Conservation (phyloP, 2,888 invertebrate genomes). For the Ophion ellenae region DNA sequence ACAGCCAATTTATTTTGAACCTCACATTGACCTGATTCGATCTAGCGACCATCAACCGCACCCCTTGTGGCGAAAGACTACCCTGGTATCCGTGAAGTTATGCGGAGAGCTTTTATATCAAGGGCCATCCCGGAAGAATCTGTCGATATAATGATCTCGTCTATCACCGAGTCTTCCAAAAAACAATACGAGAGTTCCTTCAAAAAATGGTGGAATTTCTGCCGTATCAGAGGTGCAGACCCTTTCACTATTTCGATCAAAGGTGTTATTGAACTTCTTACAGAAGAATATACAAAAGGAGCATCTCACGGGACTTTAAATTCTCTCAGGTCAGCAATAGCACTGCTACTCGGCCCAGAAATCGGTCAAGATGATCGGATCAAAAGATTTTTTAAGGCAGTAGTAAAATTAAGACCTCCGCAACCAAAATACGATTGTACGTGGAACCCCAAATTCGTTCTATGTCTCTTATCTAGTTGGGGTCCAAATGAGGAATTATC, state of each 20-base stretch:
- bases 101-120: constrained; percentile 65
- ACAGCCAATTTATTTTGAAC: constrained; percentile 43
- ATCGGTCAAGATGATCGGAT: neutral
- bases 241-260: neutral
- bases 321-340: constrained; percentile 17
- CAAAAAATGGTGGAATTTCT: constrained; percentile 22
- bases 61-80: constrained; percentile 48
- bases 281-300: constrained; percentile 11
- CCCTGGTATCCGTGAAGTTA: constrained; percentile 65
- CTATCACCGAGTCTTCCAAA: constrained; percentile 53
- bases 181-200: constrained; percentile 18
- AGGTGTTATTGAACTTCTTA: neutral
- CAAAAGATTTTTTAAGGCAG: constrained; percentile 41
- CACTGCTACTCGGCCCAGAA: neutral
- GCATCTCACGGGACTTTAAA: constrained; percentile 24
- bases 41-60: constrained; percentile 65
- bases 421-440: constrained; percentile 36
- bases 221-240: neutral
- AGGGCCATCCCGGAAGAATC: constrained; percentile 48
- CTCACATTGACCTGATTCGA: constrained; percentile 61
- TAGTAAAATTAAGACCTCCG: constrained; percentile 25
- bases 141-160: constrained; percentile 59
- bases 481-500: too few relatives aligned
- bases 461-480: too few relatives aligned
- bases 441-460: neutral